Base-by-base conservation (phyloP, 1,140 invertebrate species). In the Tetramorium alpestre region DNA sequence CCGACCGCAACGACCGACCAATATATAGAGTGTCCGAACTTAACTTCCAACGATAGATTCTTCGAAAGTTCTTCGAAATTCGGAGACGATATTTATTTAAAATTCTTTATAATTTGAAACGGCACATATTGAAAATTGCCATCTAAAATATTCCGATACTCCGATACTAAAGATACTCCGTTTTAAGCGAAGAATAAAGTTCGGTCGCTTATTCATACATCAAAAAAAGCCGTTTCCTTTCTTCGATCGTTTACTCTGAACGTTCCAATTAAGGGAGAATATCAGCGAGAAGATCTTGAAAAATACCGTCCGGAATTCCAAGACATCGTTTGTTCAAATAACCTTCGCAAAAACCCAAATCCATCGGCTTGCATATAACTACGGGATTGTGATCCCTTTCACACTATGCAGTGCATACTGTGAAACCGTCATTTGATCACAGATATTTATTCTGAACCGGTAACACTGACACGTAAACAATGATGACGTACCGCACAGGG, bases 1-100 rank as follows among this genome's bases (percentile, higher is more conserved):
- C 56, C 58, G 69, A 88, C 88, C 88, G 76, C 86, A 88, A 89
- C 70, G 88, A 80, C 67, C 73, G 86, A 67, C 75, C 82, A 76
- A 64, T 49, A 33, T 60, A 82, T 13, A 56, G 22, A 25, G 80
- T 84, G 25, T 73, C 67, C 25, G n/a, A 84, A 38, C 25, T 62
- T 16, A n/a, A 47, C 38, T 33, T 41, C 18, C 18, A 16, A 49
- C 6, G 51, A 85, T 28, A 16, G 81, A 47, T 25, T 51, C 62
- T 84, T 33, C 18, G 13, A 5, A 47, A 33, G 11, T 72, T 47
- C 67, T n/a, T 2, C 10, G 33, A 10, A 44, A 70, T 58, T 70
- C 7, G 6, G 11, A 44, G 67, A 49, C 33, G 22, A 44, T 28
- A 81, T 72, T 58, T 22, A 28, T 10, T 44, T 13, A 13, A 16